Evolutionary conservation across 1,140 invertebrate species (phyloP).

Genomic region (Neotoxoptera formosana): DNA sequence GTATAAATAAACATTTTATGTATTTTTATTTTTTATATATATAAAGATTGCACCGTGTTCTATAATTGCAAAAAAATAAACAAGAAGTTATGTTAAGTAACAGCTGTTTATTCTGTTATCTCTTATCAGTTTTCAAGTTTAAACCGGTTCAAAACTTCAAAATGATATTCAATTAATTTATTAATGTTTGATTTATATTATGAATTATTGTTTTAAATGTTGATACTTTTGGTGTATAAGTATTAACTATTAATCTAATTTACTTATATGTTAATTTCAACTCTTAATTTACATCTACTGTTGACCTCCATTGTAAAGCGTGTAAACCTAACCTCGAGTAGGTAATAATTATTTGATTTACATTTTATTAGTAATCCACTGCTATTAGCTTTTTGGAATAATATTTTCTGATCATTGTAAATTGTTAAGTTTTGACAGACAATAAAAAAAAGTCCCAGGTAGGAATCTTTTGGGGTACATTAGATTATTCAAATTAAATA

Average conservation of each 20-base stretch:
- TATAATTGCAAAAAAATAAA: too few relatives aligned
- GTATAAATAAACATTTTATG: too few relatives aligned
- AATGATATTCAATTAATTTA: background rate
- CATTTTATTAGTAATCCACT: background rate
- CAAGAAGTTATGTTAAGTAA: background rate
- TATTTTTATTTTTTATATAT: too few relatives aligned
- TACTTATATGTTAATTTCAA: background rate
- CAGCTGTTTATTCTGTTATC: slow-evolving; percentile 35
- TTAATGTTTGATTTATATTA: background rate
- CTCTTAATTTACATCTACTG: background rate
- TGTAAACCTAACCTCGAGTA: background rate
- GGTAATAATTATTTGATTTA: slow-evolving; percentile 2
- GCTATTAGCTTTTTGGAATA: background rate
- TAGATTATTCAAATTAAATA: background rate
- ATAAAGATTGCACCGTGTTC: too few relatives aligned
- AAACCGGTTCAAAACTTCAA: slow-evolving; percentile 37
- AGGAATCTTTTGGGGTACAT: background rate
- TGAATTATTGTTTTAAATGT: background rate
- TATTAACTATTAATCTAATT: background rate
- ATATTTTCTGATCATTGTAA: background rate
- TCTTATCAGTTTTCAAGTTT: background rate
- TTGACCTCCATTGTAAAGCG: background rate
- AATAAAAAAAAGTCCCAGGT: background rate
- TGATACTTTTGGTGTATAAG: background rate
- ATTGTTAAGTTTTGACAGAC: background rate